A percentile compares a stretch with the other conserved stretches of the same genome.
Evolutionary conservation across 2,797 vertebrate species (phyloP).

Genomic region (Basileuterus tristriatus): DNA sequence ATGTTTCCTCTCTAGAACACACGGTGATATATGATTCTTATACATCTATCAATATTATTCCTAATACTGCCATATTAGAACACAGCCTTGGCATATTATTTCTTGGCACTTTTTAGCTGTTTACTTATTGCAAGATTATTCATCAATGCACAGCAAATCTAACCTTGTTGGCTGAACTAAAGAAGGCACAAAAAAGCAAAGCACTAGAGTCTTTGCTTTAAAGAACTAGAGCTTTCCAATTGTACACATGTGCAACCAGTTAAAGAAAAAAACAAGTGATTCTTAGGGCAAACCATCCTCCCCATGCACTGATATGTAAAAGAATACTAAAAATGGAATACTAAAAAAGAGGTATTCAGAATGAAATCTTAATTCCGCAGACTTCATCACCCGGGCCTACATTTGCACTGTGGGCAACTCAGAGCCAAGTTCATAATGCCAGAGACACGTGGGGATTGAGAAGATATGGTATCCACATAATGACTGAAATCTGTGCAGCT

Average conservation of each 20-base stretch:
- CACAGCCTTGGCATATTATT: neutral
- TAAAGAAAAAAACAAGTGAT: neutral
- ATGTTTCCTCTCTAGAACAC: neutral
- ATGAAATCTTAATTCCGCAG: neutral
- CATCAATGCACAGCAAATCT: neutral
- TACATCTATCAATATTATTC: neutral
- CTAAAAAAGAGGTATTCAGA: neutral
- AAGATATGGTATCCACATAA: neutral
- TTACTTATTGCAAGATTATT: neutral
- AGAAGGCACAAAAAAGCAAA: neutral
- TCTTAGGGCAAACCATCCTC: neutral
- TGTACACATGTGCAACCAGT: neutral
- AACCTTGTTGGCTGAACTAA: neutral
- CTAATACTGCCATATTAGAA: neutral
- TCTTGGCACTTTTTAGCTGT: neutral
- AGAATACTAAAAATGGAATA: neutral
- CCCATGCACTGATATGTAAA: neutral
- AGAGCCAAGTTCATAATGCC: neutral
- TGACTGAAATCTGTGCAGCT: neutral
- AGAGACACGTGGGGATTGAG: neutral
- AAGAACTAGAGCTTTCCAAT: neutral
- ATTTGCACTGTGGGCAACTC: neutral
- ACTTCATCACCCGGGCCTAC: neutral
- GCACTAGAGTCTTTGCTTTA: neutral
- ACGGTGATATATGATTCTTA: accelerated